These are phyloP conservation scores for Lytechinus variegatus DNA, from an alignment of 35 echinoderm and acorn worm species.

Conservation along the genomic window DNA sequence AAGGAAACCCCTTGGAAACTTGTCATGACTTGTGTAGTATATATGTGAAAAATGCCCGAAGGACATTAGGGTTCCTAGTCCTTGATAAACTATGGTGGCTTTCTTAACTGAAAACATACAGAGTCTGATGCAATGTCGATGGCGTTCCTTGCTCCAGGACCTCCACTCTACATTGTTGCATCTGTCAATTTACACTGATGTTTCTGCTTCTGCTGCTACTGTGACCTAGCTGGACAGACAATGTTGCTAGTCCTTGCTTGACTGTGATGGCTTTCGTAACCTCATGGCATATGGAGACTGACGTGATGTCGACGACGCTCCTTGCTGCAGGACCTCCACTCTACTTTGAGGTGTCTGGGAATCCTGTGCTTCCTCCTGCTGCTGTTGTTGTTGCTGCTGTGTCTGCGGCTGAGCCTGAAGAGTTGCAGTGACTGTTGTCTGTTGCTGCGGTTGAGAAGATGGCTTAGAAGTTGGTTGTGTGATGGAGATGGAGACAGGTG, in stretches of 20 bases:
- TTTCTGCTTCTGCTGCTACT: no score
- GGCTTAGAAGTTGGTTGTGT: constrained; percentile 21
- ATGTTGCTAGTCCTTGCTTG: constrained; percentile 40
- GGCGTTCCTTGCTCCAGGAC: neutral
- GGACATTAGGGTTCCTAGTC: neutral
- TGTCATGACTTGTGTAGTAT: no score
- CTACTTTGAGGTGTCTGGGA: constrained; percentile 7
- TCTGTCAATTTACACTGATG: no score
- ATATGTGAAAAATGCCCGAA: no score
- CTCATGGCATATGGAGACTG: constrained; percentile 88
- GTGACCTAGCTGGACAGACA: no score
- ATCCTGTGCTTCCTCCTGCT: constrained; percentile 27
- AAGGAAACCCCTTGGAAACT: no score
- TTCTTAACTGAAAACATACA: constrained; percentile 76
- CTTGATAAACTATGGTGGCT: constrained; percentile 70
- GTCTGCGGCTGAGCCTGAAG: constrained; percentile 47
- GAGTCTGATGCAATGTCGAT: constrained; percentile 29
- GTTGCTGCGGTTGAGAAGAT: constrained; percentile 50
- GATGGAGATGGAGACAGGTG: constrained; percentile 30
- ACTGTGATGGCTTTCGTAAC: constrained; percentile 81
- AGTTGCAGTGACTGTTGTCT: neutral
- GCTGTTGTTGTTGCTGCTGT: constrained; percentile 53
- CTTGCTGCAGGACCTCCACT: constrained; percentile 59
- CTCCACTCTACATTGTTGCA: no score
- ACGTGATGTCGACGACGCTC: neutral